phyloP scores from a whole-genome alignment of 1,140 invertebrate genomes.

The Rhagoletis zephyria region DNA sequence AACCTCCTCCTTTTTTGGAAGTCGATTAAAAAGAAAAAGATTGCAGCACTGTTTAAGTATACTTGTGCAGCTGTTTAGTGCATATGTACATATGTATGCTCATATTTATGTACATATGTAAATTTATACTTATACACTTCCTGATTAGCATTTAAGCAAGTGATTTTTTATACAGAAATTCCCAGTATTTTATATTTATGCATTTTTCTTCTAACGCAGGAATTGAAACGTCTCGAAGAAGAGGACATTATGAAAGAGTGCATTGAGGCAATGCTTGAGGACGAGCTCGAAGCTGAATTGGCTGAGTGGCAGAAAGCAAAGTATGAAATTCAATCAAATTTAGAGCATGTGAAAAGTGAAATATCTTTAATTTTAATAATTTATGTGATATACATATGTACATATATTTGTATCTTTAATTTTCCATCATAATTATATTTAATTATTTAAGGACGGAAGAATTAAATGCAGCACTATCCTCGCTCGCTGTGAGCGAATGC shows the following conservation, averaged over 20 bases:
- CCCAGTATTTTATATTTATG: not conserved
- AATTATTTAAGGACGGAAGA: conserved; percentile 63
- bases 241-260: conserved; percentile 90
- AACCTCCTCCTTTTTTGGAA: no score
- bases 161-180: not conserved
- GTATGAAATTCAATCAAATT: conserved; percentile 57
- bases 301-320: conserved; percentile 72
- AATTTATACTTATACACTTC: not conserved
- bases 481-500: conserved; percentile 70
- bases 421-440: not conserved
- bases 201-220: conserved; percentile 62
- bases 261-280: conserved; percentile 86
- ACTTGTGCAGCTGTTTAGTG: no score
- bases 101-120: no score
- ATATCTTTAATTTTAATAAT: not conserved
- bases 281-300: conserved; percentile 75
- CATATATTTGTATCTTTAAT: no score
- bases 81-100: no score
- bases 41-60: no score
- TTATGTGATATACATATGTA: not conserved
- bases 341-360: not conserved
- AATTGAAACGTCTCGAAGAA: conserved; percentile 88
- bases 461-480: conserved; percentile 67
- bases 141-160: no score
- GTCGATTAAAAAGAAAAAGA: no score